phyloP scores from a whole-genome alignment of 2,797 vertebrate genomes.

The Hydrophis major region DNA sequence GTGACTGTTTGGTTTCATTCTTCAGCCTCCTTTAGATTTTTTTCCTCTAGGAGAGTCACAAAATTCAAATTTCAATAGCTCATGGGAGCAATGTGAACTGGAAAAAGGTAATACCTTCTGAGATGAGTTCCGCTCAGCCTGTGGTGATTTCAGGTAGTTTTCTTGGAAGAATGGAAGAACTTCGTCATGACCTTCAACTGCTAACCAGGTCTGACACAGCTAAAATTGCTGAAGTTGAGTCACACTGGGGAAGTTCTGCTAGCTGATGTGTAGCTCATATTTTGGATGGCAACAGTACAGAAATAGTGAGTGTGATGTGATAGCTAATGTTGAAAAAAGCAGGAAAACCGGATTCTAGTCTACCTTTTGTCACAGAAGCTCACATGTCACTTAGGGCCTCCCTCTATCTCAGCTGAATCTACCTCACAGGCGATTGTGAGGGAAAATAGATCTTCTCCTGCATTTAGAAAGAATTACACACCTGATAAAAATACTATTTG shows the following conservation, averaged over 20 bases:
- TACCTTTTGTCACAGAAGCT: not conserved
- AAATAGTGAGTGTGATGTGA: not conserved
- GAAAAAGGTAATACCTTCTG: not conserved
- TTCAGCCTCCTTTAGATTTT: not conserved
- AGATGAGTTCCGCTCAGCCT: not conserved
- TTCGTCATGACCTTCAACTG: not conserved
- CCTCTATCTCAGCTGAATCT: not conserved
- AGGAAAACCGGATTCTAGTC: not conserved
- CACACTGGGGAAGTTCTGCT: not conserved
- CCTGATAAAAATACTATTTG: not conserved
- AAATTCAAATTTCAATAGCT: not conserved
- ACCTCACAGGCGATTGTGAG: not conserved
- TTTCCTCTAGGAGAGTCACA: not conserved
- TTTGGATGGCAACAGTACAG: not conserved
- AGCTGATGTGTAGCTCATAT: not conserved
- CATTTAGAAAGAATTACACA: not conserved
- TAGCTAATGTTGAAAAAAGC: not conserved
- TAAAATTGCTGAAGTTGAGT: not conserved
- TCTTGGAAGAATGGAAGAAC: not conserved
- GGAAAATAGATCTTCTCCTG: not conserved
- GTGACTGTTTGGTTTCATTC: not conserved
- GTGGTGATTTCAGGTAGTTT: not conserved
- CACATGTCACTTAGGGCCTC: not conserved
- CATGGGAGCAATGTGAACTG: not conserved
- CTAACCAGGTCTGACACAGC: not conserved